Evolutionary conservation across 2,797 vertebrate species (phyloP), one percentile per base, ranked within the genome.

Genomic region (Lithobates pipiens): DNA sequence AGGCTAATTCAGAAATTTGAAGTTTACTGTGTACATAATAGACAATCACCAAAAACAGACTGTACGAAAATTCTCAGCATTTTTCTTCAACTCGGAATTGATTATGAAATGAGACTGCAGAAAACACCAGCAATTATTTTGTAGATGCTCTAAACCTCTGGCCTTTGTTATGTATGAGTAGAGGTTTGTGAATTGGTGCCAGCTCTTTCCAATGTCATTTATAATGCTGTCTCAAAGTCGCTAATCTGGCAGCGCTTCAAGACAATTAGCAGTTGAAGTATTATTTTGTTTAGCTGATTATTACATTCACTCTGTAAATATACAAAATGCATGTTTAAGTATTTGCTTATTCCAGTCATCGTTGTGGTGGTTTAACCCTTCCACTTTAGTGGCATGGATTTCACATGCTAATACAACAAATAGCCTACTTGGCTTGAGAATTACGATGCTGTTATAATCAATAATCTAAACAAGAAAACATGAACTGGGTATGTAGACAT

Each of bases 401-500:
- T 61, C 61, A 57, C 21, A 39, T 77, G 32, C 76, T 42, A 39
- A 63, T 77, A 42, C 54, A 77, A 77, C 65, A 63, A 39, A 63
- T 77, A 63, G 27, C 42, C 57, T 77, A 63, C 34, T 77, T 65
- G 76, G 76, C 57, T 61, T 8, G 34, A 16, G 23, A 77, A 50
- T 61, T 50, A 63, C 61, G 34, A 77, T 61, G 75, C 57, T 34
- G 54, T 77, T 63, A 77, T n/a, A 61, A 50, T 61, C 54, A 77
- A 61, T 77, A 61, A 36, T n/a, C 18, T 11, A 42, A 61, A 57
- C 50, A 61, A 34, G 50, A 54, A 3, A 18, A 54, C 15, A 54
- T 18, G 16, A 89, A 82, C 42, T 74, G 90, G 86, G 5, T 54
- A 54, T 88, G 86, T 69, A 54, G 50, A 54, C 50, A 54, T 54